A percentile compares a stretch with the other conserved stretches of the same genome.
phyloP scores from a whole-genome alignment of 2,888 invertebrate species.

The Limnephilus auricula region DNA sequence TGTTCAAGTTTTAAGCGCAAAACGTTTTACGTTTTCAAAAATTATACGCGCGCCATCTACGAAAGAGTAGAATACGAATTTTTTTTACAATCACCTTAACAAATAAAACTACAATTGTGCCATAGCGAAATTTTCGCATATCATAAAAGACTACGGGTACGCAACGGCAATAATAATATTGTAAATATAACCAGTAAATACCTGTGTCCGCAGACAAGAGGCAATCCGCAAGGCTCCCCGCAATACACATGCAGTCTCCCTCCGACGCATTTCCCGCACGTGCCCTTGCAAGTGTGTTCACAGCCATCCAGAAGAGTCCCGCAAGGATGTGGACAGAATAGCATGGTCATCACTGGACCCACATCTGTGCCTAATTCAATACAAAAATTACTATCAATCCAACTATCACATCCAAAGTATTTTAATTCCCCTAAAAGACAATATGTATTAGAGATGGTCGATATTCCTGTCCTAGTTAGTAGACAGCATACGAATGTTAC shows the following conservation, averaged over 20 bases:
- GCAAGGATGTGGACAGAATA: slow-evolving; percentile 75
- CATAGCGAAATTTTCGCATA: background rate
- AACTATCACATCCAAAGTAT: background rate
- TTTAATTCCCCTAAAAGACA: background rate
- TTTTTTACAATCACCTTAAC: too few relatives aligned
- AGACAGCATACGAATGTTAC: too few relatives aligned
- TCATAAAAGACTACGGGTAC: background rate
- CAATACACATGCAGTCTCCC: slow-evolving; percentile 81
- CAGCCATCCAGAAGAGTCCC: slow-evolving; percentile 72
- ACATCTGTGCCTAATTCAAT: slow-evolving; percentile 58
- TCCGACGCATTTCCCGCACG: slow-evolving; percentile 78
- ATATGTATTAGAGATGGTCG: too few relatives aligned
- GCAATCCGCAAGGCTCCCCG: slow-evolving; percentile 75
- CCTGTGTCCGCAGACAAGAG: slow-evolving; percentile 81
- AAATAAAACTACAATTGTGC: too few relatives aligned
- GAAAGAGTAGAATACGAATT: too few relatives aligned
- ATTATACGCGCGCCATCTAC: too few relatives aligned
- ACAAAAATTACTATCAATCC: background rate
- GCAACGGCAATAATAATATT: background rate
- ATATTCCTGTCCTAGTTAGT: too few relatives aligned
- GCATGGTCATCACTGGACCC: slow-evolving; percentile 68
- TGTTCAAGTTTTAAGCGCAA: too few relatives aligned
- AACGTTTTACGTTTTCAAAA: too few relatives aligned
- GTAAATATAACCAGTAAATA: slow-evolving; percentile 68
- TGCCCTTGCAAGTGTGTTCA: slow-evolving; percentile 76